These are phyloP conservation scores for Platygyra sinensis DNA, from an alignment of 64 coral and sea anemone species.

Conservation along the genomic window DNA sequence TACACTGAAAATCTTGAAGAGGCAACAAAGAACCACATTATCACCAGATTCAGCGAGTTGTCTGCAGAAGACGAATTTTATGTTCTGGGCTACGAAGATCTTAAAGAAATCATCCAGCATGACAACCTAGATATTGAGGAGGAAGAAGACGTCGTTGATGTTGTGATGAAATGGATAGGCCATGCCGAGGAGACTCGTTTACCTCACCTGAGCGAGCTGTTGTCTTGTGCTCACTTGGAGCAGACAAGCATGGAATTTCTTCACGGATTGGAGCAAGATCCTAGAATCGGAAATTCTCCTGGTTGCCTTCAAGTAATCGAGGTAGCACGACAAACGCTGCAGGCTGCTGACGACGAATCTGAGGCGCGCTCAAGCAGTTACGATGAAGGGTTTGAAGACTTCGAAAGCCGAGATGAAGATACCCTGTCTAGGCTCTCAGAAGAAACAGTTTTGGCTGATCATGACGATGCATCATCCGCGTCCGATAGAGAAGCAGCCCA, in stretches of 20 bases:
- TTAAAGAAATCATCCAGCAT: slow-evolving; percentile 23
- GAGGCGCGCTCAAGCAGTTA: background rate
- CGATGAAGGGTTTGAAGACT: background rate
- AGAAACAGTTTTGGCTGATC: background rate
- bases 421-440: background rate
- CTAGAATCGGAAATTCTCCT: background rate
- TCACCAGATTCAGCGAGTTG: slow-evolving; percentile 21
- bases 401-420: background rate
- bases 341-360: background rate
- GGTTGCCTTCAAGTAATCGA: background rate
- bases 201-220: background rate
- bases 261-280: background rate
- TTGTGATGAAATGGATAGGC: slow-evolving; percentile 40
- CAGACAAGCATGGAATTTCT: slow-evolving; percentile 20
- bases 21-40: background rate
- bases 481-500: background rate
- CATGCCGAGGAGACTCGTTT: background rate
- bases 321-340: slow-evolving; percentile 9
- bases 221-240: slow-evolving; percentile 31
- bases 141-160: slow-evolving; percentile 45
- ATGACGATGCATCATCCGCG: background rate
- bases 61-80: background rate
- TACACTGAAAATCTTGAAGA: slow-evolving; percentile 3
- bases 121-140: slow-evolving; percentile 1
- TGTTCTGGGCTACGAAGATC: background rate